Base-by-base conservation (phyloP, 2,797 vertebrate species). In the Meda fulgida region DNA sequence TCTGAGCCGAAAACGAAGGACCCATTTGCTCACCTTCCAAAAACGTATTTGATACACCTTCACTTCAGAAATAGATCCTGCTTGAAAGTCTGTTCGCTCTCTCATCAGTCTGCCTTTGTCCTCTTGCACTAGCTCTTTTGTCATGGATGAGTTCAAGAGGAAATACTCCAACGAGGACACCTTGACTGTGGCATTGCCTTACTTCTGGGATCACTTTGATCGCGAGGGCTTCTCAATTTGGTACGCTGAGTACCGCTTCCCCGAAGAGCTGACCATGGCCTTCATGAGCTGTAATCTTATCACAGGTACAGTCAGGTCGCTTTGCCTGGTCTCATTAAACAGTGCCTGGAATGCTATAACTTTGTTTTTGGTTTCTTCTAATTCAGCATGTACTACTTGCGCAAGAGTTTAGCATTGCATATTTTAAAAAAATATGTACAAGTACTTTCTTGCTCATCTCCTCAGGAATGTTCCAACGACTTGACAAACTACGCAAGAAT, bases 221-320 rank as follows among this genome's bases (percentile, higher is more conserved):
- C 93, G 91, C 1, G 96, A 97, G 78, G 97, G 97, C 0, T 98
- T 94, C 92, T 98, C 97, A 1, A 95, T 98, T 90, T 98, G 97
- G 97, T 97, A 93, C n/a, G 58, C 93, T 0, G 93, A 97, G 85
- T 99, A 98, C 93, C 96, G 96, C 55, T 98, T 94, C 91, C 93
- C 96, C 0, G 93, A 96, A 0, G 97, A 99, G 91, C 96, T 99
- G 2, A 91, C 94, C 43, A 95, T 94, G 88, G 92, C 95, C 81
- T 99, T 98, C 93, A 99, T 96, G 96, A 98, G 97, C 92, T 98
- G 97, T 94, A 99, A 98, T 92, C 96, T 99, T 66, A 98, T 98
- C 93, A 95, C 96, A 53, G 97, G 97, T 97, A 88, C 91, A 91
- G 58, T 48, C 36, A 29, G 0, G 3, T 58, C 55, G 14, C 76